Percentiles rank a stretch among this genome's conserved stretches.
These are phyloP conservation scores for Alethe diademata DNA, from an alignment of 2,113 vertebrate genomes.

Conservation along the genomic window DNA sequence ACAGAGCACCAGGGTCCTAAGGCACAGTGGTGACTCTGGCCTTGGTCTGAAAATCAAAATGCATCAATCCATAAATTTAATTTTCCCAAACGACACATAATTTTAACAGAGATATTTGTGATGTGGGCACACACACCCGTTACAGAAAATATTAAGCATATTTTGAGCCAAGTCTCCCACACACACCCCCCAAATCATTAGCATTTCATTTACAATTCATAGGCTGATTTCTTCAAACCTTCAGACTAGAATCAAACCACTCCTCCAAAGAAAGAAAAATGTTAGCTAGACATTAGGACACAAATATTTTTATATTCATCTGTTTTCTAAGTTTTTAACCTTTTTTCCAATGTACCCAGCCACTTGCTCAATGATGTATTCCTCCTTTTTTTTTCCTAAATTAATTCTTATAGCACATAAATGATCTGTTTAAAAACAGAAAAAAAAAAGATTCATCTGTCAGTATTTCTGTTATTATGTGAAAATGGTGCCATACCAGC, in stretches of 20 bases:
- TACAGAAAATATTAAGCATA: background rate
- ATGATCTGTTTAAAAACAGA: background rate
- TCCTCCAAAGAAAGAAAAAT: background rate
- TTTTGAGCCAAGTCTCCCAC: background rate
- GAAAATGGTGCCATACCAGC: background rate
- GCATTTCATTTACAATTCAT: conserved; percentile 2
- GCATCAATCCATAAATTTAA: background rate
- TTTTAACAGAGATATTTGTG: background rate
- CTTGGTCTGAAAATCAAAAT: background rate
- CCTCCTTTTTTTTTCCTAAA: background rate
- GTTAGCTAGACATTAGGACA: background rate
- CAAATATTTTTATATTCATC: background rate
- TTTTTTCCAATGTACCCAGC: background rate
- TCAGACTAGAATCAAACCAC: background rate
- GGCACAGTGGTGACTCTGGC: background rate
- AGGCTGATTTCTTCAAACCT: background rate
- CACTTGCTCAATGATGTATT: background rate
- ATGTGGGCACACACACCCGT: background rate
- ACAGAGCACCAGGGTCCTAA: background rate
- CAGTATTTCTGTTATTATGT: background rate
- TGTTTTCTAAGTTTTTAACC: background rate
- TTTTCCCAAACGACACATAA: background rate
- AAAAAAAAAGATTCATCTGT: background rate
- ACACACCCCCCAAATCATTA: background rate
- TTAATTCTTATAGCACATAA: background rate